phyloP scores from a whole-genome alignment of 2,888 invertebrate genomes.

The Diplazon laetatorius region DNA sequence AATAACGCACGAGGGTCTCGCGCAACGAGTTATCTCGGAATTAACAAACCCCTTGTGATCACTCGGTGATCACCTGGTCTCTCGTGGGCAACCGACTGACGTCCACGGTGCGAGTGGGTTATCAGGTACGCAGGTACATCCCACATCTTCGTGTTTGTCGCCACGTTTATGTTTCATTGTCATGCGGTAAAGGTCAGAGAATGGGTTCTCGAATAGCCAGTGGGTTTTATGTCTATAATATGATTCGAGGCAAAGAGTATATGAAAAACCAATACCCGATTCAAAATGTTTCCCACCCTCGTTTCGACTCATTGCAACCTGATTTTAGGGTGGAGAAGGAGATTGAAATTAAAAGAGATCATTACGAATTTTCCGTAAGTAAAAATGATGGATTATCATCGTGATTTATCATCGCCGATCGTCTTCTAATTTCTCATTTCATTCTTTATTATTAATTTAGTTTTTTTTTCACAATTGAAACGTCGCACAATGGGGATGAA shows the following conservation, averaged over 20 bases:
- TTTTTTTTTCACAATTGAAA: not conserved
- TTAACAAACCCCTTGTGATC: constrained; percentile 66
- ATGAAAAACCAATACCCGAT: no score
- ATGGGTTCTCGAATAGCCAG: not conserved
- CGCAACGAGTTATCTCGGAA: constrained; percentile 70
- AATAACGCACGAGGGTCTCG: constrained; percentile 52
- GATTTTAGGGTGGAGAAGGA: no score
- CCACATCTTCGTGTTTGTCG: not conserved
- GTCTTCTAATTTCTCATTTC: no score
- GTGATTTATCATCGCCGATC: no score
- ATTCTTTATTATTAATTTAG: no score
- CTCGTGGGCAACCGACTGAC: constrained; percentile 23
- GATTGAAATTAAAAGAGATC: no score
- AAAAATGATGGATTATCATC: no score
- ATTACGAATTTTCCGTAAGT: no score
- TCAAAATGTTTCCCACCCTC: no score
- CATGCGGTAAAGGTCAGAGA: constrained; percentile 2
- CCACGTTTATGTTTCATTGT: constrained; percentile 43
- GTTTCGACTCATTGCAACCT: no score
- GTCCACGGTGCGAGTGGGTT: constrained; percentile 3
- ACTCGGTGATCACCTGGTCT: constrained; percentile 49
- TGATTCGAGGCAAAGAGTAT: no score
- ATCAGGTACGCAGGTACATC: not conserved
- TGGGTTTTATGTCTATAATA: no score
- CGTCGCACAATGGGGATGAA: not conserved